Evolutionary conservation across 2,797 vertebrate genomes (phyloP).

Genomic region (Hippocampus kuda): DNA sequence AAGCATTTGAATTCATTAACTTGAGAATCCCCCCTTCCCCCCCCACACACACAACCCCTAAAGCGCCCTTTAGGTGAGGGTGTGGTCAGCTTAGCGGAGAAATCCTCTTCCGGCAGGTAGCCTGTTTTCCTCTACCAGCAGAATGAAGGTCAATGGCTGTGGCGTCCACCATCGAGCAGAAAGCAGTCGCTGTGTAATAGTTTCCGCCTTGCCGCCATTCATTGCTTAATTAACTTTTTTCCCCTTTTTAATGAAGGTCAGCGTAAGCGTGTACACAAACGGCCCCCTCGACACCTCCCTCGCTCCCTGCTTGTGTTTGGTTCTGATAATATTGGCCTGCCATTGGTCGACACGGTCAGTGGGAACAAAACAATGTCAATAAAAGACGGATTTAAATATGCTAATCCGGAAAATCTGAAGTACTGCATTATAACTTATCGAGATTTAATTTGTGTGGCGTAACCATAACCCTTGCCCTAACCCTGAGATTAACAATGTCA

Average conservation of each 20-base stretch:
- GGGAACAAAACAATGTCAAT: neutral
- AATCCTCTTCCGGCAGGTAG: neutral
- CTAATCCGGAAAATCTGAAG: neutral
- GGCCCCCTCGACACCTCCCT: conserved; percentile 37
- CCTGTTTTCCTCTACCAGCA: neutral
- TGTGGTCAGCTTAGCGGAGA: neutral
- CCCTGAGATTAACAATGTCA: neutral
- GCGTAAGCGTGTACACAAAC: conserved; percentile 34
- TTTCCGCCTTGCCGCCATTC: conserved; percentile 32
- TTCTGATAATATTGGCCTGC: neutral
- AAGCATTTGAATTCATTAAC: conserved; percentile 19
- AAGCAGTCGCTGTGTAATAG: conserved; percentile 30
- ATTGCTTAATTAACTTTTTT: conserved; percentile 60
- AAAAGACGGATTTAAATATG: conserved; percentile 14
- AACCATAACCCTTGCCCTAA: conserved; percentile 12
- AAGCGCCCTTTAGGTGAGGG: neutral
- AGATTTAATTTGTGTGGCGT: conserved; percentile 30
- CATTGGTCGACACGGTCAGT: neutral
- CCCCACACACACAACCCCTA: no score
- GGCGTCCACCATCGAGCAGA: conserved; percentile 25
- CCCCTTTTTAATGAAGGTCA: conserved; percentile 52
- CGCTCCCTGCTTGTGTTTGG: conserved; percentile 8
- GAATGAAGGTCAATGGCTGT: conserved; percentile 33
- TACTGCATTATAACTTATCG: neutral
- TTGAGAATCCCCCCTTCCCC: conserved; percentile 7